Conservation (phyloP, 2,113 vertebrate species). For the Myrmecophaga tridactyla region DNA sequence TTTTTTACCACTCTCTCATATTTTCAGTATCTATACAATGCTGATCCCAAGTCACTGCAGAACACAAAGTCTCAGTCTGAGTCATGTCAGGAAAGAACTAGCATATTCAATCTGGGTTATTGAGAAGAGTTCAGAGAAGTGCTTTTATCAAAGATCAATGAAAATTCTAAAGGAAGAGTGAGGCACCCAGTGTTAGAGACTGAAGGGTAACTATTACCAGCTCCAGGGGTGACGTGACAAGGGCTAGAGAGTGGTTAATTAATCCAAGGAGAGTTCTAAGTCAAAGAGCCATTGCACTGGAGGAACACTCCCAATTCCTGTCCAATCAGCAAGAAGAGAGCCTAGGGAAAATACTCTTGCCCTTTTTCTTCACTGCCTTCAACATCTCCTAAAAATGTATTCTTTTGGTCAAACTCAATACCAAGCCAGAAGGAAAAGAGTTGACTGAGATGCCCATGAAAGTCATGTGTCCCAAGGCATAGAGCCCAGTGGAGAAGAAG, state of each 20-base stretch:
- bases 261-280: not conserved
- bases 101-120: not conserved
- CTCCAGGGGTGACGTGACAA: not conserved
- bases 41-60: not conserved
- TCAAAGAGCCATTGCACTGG: not conserved
- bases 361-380: not conserved
- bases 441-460: accelerated
- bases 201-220: not conserved
- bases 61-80: not conserved
- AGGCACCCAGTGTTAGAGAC: accelerated
- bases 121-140: not conserved
- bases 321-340: not conserved
- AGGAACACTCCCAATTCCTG: not conserved
- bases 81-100: not conserved
- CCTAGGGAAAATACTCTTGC: not conserved
- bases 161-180: not conserved
- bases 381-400: not conserved
- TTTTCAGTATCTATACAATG: not conserved
- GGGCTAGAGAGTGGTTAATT: not conserved
- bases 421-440: not conserved
- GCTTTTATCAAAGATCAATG: not conserved
- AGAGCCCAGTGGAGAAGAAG: not conserved
- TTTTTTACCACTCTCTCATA: not conserved
- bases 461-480: not conserved
- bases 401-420: not conserved